A percentile compares a stretch with the other conserved stretches of the same genome.
Evolutionary conservation across 2,113 vertebrate genomes (phyloP).

Genomic region (Xenotilapia caudafasciata): DNA sequence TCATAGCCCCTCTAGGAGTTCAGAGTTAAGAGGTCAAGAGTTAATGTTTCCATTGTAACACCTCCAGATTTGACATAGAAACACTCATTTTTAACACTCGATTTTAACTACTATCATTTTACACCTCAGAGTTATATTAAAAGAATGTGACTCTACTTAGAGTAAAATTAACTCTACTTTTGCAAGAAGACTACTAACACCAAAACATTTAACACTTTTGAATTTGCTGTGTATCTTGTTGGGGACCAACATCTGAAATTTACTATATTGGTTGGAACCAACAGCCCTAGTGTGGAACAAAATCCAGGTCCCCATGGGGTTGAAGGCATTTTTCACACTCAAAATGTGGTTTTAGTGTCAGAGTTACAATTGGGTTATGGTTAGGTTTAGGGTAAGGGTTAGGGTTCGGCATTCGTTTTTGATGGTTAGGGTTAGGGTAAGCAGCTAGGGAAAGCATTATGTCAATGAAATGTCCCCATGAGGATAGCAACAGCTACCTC

Average conservation of each 20-base stretch:
- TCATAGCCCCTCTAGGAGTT: too few relatives aligned
- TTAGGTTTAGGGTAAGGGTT: not conserved
- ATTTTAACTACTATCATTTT: too few relatives aligned
- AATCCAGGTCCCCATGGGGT: not conserved
- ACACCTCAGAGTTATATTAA: too few relatives aligned
- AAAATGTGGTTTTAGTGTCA: not conserved
- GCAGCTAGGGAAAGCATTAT: not conserved
- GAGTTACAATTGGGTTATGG: not conserved
- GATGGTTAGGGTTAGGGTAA: not conserved
- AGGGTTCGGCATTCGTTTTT: not conserved
- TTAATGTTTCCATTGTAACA: too few relatives aligned
- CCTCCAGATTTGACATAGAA: too few relatives aligned
- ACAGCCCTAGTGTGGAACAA: not conserved
- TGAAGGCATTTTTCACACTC: too few relatives aligned
- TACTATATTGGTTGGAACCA: not conserved
- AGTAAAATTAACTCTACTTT: too few relatives aligned
- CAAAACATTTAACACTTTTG: too few relatives aligned
- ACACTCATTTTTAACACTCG: too few relatives aligned
- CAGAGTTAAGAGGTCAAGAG: too few relatives aligned
- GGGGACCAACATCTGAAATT: not conserved
- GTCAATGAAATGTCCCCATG: not conserved
- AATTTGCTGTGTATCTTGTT: not conserved
- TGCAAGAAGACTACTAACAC: too few relatives aligned
- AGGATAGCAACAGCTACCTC: not conserved
- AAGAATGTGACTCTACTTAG: too few relatives aligned